Percentiles rank a stretch among this genome's conserved stretches.
phyloP scores from a whole-genome alignment of 2,888 invertebrate species.

The Neoitamus cyanurus region DNA sequence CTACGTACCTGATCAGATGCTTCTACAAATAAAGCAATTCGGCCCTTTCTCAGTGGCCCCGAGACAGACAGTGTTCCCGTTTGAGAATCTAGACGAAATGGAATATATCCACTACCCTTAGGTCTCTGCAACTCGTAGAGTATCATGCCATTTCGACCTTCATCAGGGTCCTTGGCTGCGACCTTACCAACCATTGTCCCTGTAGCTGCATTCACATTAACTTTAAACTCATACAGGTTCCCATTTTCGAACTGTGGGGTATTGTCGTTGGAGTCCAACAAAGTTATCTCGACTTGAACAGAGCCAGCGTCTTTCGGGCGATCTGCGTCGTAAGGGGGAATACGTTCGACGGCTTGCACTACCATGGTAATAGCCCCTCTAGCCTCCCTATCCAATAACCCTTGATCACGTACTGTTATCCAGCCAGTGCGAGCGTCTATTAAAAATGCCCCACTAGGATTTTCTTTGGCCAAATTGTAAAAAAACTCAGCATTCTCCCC shows the following conservation, averaged over 20 bases:
- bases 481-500: constrained; percentile 87
- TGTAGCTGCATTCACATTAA: constrained; percentile 75
- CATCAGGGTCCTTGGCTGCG: constrained; percentile 84
- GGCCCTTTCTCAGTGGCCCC: constrained; percentile 75
- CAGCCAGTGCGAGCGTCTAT: constrained; percentile 85
- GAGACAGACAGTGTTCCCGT: constrained; percentile 76
- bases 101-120: constrained; percentile 73
- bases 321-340: constrained; percentile 68
- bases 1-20: constrained; percentile 74
- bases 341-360: constrained; percentile 83
- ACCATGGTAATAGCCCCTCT: constrained; percentile 78
- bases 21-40: constrained; percentile 85
- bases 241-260: constrained; percentile 87
- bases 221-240: constrained; percentile 83
- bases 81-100: constrained; percentile 78
- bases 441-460: constrained; percentile 80
- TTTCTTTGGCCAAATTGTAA: constrained; percentile 75
- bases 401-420: constrained; percentile 83
- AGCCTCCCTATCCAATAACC: constrained; percentile 82
- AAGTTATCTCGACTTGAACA: constrained; percentile 82
- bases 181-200: constrained; percentile 83
- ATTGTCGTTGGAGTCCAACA: constrained; percentile 92
- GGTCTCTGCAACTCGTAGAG: constrained; percentile 79
- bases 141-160: constrained; percentile 76
- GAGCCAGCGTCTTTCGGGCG: constrained; percentile 65